Evolutionary conservation across 2,113 vertebrate species (phyloP).

Genomic region (Echinops telfairi): DNA sequence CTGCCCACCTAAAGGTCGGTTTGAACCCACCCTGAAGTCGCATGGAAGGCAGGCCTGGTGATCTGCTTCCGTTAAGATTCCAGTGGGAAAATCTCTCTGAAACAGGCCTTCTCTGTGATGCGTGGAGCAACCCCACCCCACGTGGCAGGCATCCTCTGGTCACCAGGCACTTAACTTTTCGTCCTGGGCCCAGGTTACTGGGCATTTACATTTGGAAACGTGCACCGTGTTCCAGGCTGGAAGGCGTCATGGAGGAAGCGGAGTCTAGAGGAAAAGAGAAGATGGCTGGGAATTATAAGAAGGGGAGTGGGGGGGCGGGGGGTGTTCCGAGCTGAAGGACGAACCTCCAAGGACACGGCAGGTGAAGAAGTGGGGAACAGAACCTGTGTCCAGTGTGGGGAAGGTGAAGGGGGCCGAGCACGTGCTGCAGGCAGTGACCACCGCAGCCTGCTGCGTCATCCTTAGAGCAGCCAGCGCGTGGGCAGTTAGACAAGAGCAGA

Average conservation of each 20-base stretch:
- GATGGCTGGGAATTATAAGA: neutral
- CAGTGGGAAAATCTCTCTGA: neutral
- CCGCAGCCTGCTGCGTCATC: neutral
- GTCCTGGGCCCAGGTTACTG: neutral
- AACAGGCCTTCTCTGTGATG: neutral
- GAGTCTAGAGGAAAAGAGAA: neutral
- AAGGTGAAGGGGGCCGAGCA: accelerated
- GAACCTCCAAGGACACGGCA: neutral
- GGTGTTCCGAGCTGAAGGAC: neutral
- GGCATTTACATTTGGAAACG: neutral
- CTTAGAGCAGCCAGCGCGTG: neutral
- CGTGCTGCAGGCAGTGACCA: neutral
- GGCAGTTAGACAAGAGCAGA: neutral
- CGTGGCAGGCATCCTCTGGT: neutral
- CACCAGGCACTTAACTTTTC: no score
- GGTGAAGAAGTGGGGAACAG: no score
- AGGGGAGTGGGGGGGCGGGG: neutral
- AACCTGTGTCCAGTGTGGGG: accelerated
- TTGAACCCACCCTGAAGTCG: neutral
- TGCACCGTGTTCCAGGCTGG: neutral
- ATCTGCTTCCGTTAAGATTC: neutral
- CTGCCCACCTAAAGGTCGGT: neutral
- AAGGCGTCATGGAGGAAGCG: neutral
- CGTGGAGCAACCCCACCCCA: neutral
- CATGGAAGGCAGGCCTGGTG: neutral